phyloP scores from a whole-genome alignment of 2,888 invertebrate genomes.

The Rhamphomyia laevipes region DNA sequence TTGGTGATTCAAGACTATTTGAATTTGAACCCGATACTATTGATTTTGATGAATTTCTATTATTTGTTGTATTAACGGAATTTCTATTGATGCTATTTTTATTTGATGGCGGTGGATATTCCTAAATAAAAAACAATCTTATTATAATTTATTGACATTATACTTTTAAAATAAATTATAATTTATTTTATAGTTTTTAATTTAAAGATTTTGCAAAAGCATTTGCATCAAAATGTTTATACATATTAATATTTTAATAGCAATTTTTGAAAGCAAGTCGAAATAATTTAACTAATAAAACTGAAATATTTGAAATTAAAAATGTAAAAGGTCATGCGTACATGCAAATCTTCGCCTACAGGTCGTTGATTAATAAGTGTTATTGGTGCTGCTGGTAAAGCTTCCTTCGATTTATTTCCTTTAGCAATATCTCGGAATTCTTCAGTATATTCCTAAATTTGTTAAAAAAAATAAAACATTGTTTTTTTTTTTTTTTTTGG shows the following conservation, averaged over 20 bases:
- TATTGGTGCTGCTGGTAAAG: conserved; percentile 82
- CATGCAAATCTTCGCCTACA: conserved; percentile 88
- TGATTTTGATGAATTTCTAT: conserved; percentile 36
- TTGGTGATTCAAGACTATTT: conserved; percentile 19
- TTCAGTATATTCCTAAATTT: conserved; percentile 82
- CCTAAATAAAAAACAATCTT: conserved; percentile 35
- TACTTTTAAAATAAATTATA: neutral
- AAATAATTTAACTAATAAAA: conserved; percentile 17
- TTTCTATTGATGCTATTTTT: conserved; percentile 42
- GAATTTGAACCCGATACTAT: conserved; percentile 28
- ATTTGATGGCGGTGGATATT: conserved; percentile 42
- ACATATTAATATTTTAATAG: too few species aligned
- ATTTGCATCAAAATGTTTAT: neutral
- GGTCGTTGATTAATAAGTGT: conserved; percentile 91
- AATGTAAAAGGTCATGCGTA: conserved; percentile 27
- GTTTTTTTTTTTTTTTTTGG: conserved; percentile 4
- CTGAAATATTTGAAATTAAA: too few species aligned
- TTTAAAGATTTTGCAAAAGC: neutral
- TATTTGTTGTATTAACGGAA: conserved; percentile 35
- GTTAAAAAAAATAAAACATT: neutral
- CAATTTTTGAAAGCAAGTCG: too few species aligned
- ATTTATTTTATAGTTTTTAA: neutral
- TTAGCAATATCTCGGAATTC: conserved; percentile 95
- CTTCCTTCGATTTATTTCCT: conserved; percentile 80
- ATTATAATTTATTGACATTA: neutral